These are phyloP conservation scores for Calliopsis andreniformis DNA, from an alignment of 1,140 invertebrate species.

Conservation along the genomic window DNA sequence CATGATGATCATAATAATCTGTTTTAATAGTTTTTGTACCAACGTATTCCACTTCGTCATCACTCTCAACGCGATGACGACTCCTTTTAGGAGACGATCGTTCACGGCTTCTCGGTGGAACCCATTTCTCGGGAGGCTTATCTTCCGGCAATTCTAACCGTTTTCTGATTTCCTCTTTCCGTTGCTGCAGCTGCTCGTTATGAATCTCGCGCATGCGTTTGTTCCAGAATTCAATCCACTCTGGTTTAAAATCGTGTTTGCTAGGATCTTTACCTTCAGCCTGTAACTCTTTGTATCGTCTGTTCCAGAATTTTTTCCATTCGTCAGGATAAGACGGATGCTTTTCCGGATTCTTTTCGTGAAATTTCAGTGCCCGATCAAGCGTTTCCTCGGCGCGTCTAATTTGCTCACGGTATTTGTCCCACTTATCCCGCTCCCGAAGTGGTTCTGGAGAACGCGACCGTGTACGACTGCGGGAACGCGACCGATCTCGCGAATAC, in stretches of 20 bases:
- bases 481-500: slow-evolving; percentile 68
- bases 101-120: slow-evolving; percentile 32
- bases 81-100: slow-evolving; percentile 62
- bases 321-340: slow-evolving; percentile 92
- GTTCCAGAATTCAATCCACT: slow-evolving; percentile 93
- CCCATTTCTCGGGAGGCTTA: slow-evolving; percentile 71
- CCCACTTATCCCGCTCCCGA: slow-evolving; percentile 82
- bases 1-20: slow-evolving; percentile 71
- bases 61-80: slow-evolving; percentile 72
- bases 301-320: slow-evolving; percentile 93
- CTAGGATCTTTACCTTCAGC: slow-evolving; percentile 88
- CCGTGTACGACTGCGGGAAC: slow-evolving; percentile 67
- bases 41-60: slow-evolving; percentile 80
- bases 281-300: slow-evolving; percentile 90
- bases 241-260: slow-evolving; percentile 91
- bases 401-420: slow-evolving; percentile 81
- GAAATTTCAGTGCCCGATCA: slow-evolving; percentile 83
- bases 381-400: slow-evolving; percentile 81
- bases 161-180: slow-evolving; percentile 83
- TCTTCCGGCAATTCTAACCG: slow-evolving; percentile 81
- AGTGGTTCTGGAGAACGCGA: slow-evolving; percentile 68
- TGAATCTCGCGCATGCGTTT: slow-evolving; percentile 89
- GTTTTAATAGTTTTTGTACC: slow-evolving; percentile 73
- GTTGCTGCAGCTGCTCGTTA: slow-evolving; percentile 84
- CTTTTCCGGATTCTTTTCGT: slow-evolving; percentile 92